Percentiles rank a stretch among this genome's conserved stretches.
These are phyloP conservation scores for Tragelaphus imberbis DNA, from an alignment of 2,113 vertebrate species.

Conservation along the genomic window DNA sequence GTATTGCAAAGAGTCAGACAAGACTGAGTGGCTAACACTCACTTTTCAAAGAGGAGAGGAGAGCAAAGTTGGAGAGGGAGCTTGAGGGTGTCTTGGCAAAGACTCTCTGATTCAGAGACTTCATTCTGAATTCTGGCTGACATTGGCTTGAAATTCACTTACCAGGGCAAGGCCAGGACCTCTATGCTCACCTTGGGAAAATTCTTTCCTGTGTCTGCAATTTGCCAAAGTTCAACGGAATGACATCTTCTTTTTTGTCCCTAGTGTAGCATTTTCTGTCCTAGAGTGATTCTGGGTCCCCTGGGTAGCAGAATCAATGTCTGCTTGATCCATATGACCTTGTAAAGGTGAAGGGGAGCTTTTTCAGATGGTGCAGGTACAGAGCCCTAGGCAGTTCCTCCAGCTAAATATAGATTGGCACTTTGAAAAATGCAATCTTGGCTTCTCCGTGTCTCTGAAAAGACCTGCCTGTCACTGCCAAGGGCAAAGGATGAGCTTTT, in stretches of 20 bases:
- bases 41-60: not conserved
- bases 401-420: constrained; percentile 41
- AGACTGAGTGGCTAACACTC: not conserved
- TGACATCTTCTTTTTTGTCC: fast-evolving
- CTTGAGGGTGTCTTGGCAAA: not conserved
- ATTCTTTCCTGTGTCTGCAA: not conserved
- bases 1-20: not conserved
- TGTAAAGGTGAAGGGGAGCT: not conserved
- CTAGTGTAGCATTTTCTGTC: too few relatives aligned
- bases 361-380: not conserved
- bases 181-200: not conserved
- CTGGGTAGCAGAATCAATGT: not conserved
- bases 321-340: not conserved
- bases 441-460: not conserved
- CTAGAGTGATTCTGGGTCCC: not conserved
- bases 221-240: not conserved
- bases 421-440: not conserved
- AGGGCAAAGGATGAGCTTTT: not conserved
- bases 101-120: not conserved
- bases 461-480: not conserved
- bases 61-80: not conserved
- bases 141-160: not conserved
- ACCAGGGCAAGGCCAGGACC: not conserved
- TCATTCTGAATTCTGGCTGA: not conserved
- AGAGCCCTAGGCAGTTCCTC: not conserved